Evolutionary conservation across 2,797 vertebrate species (phyloP), one percentile per base, ranked within the genome.

Genomic region (Coregonus sp.): DNA sequence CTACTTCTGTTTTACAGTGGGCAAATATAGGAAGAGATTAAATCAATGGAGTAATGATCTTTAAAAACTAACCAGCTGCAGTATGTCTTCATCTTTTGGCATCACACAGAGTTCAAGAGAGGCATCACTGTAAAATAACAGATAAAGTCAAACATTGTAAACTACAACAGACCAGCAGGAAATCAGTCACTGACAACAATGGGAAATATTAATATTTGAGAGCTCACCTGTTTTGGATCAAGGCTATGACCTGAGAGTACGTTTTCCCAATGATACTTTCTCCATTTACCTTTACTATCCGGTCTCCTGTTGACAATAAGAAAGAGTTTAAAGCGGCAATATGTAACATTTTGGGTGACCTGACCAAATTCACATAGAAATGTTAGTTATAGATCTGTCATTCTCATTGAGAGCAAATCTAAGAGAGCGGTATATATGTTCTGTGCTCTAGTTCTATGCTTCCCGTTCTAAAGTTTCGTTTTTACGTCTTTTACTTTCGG

Each of bases 21-120:
- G 25, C 20, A 61, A 3, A 15, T 4, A 0, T 0, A 59, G 35
- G 12, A 4, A 20, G n/a, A 18, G 74, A 35, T 5, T 14, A 33
- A 7, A 61, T 61, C n/a, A 33, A 68, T 1, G 1, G 29, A 68
- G 67, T 18, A 35, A 7, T 72, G 18, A 80, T 80, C 11, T 1
- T 6, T 18, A 14, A 66, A 77, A 78, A 91, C 96, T 93, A 94
- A 99, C 98, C 96, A 99, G 86, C 40, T 99, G 98, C 76, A 99
- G 95, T 80, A 99, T 98, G 83, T 99, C 98, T 87, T 99, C 98
- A 79, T 99, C 98, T 95, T 99, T 99, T 87, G 98, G 98, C 98
- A 99, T 99, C 82, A 99, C 97, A 84, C 97, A 98, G 85, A 99
- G 96, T 86, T 98, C 97, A 86, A 99, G 93, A 79, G 96, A 90